Evolutionary conservation across 1,140 invertebrate species (phyloP), one percentile per base, ranked within the genome.

Genomic region (Ephestia elutella): DNA sequence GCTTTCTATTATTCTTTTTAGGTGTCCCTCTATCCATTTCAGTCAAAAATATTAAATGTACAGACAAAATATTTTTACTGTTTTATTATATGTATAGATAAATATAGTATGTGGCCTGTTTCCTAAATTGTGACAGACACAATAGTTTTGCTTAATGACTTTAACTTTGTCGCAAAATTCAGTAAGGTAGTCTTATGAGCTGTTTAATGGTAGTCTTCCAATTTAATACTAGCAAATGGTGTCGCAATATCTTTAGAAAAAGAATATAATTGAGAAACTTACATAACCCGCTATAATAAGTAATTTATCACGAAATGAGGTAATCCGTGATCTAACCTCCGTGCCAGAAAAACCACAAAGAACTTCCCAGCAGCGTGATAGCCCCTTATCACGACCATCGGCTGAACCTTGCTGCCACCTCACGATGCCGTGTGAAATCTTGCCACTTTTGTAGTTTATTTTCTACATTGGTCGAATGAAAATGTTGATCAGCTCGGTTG

Each of bases 261-360:
- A 49, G 2, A 2, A 18, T 49, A 18, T 7, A 8, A 49, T 20
- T 8, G 1, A 49, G 1, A 15, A 18, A 4, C 19, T 20, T 49
- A 49, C 19, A 8, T 20, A 18, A 49, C 48, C 48, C 7, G 48
- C 48, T 18, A 49, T 25, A 25, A 25, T 7, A n/a, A n/a, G n/a
- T 48, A 56, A 48, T 35, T 48, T 54, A 21, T 56, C 35, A 44
- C 54, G 54, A 10, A 35, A 35, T 10, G 32, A 56, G 54, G 54
- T 48, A 32, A 56, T 56, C 54, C 11, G 11, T 35, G 54, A 56
- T 56, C 54, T 35, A 44, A 11, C 54, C 32, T 25, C 32, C 10
- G 5, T 2, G 21, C 2, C 32, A 44, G 54, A 56, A 21, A 56
- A 54, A 17, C 25, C 30, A 32, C 53, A 35, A 35, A 35, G 32